Evolutionary conservation across 2,888 invertebrate species (phyloP).

Genomic region (Erebia epiphron): DNA sequence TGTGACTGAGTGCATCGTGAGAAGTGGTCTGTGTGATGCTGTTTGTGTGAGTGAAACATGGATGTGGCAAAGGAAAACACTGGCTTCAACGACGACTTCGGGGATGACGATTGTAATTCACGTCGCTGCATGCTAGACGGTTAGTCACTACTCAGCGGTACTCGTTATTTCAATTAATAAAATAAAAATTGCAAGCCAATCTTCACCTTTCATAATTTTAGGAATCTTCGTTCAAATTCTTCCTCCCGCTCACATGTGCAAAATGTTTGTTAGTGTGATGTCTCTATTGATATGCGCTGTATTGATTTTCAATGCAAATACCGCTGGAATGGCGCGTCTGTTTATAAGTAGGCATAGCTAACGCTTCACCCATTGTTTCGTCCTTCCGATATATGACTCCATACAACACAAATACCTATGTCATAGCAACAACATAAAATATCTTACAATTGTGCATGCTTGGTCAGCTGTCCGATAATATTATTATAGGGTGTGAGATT

Average conservation of each 20-base stretch:
- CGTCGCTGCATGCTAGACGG: slow-evolving; percentile 79
- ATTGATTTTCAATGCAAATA: slow-evolving; percentile 47
- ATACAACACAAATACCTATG: neutral
- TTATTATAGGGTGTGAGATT: neutral
- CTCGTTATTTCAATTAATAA: neutral
- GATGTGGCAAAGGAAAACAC: slow-evolving; percentile 66
- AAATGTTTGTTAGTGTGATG: slow-evolving; percentile 20
- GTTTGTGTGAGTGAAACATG: slow-evolving; percentile 61
- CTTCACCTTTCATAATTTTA: neutral
- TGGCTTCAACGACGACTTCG: slow-evolving; percentile 61
- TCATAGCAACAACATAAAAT: neutral
- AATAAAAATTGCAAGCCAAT: neutral
- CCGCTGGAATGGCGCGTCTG: slow-evolving; percentile 40
- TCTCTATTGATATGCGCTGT: slow-evolving; percentile 18
- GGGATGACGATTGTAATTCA: slow-evolving; percentile 66
- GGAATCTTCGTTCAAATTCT: neutral
- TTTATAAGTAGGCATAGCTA: slow-evolving; percentile 27
- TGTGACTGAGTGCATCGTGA: slow-evolving; percentile 52
- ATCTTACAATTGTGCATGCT: slow-evolving; percentile 12
- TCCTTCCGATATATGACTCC: slow-evolving; percentile 31
- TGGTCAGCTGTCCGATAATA: slow-evolving; percentile 18
- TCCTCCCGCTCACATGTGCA: slow-evolving; percentile 7
- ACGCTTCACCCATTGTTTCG: slow-evolving; percentile 36
- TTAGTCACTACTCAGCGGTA: slow-evolving; percentile 49
- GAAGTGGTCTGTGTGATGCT: slow-evolving; percentile 53